phyloP scores from a whole-genome alignment of 2,797 vertebrate genomes.

The Myotis planiceps region DNA sequence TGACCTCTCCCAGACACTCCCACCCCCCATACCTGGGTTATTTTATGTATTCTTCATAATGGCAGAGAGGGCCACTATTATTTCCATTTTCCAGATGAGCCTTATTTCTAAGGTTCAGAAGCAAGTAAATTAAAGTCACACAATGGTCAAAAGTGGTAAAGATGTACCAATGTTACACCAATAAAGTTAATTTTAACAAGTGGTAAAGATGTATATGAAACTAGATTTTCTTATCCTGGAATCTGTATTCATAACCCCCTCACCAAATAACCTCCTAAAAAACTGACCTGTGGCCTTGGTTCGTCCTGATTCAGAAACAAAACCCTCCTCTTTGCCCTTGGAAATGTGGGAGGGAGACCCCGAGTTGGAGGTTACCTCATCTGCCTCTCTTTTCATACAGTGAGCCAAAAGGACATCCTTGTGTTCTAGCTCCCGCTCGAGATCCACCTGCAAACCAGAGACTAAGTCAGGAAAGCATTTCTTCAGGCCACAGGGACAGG shows the following conservation, averaged over 20 bases:
- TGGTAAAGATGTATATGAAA: not conserved
- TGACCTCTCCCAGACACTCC: too few species aligned
- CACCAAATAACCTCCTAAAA: not conserved
- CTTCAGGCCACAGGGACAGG: not conserved
- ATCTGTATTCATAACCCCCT: not conserved
- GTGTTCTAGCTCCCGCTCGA: constrained; percentile 92
- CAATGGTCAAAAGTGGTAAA: not conserved
- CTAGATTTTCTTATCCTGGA: not conserved
- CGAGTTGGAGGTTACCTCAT: constrained; percentile 88
- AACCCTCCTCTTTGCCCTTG: not conserved
- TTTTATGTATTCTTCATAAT: not conserved
- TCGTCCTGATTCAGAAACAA: not conserved
- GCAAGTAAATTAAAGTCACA: constrained; percentile 11
- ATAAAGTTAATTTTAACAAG: not conserved
- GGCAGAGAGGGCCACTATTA: not conserved
- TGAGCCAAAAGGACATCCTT: constrained; percentile 91
- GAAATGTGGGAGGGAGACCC: not conserved
- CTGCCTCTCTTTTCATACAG: constrained; percentile 89
- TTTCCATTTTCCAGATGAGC: not conserved
- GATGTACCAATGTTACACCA: not conserved
- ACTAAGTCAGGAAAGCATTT: not conserved
- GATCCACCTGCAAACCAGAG: constrained; percentile 87
- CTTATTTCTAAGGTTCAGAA: constrained; percentile 30
- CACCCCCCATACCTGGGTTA: not conserved
- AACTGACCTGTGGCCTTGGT: not conserved